A percentile compares a stretch with the other conserved stretches of the same genome.
Conservation (phyloP, 2,888 invertebrate species). For the Cistogaster globosa region DNA sequence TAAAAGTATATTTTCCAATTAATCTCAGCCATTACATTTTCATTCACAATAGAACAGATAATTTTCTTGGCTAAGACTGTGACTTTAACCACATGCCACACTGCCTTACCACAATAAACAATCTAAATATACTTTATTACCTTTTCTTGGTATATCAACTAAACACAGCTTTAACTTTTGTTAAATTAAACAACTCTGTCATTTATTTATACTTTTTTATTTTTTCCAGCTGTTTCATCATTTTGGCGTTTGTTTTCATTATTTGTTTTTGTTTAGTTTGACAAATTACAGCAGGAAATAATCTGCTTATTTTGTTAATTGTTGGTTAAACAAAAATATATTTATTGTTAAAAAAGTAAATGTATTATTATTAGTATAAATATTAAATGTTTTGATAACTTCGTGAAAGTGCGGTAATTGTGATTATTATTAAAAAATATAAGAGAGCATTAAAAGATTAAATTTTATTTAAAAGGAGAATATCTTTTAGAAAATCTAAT, state of each 20-base stretch:
- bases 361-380: neutral
- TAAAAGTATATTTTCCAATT: no score
- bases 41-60: neutral
- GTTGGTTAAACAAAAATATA: slow-evolving; percentile 20
- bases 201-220: neutral
- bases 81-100: neutral
- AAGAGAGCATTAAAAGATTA: no score
- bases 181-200: slow-evolving; percentile 19
- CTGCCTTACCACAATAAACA: neutral
- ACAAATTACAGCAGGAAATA: slow-evolving; percentile 21
- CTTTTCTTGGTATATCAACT: neutral
- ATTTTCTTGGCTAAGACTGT: neutral
- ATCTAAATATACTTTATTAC: neutral
- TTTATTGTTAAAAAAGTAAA: slow-evolving; percentile 10
- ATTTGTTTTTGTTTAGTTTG: slow-evolving; percentile 39
- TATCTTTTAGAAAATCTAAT: no score
- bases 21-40: neutral
- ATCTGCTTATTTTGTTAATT: slow-evolving; percentile 17
- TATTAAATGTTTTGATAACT: neutral
- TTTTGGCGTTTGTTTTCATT: slow-evolving; percentile 49
- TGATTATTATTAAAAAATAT: neutral
- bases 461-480: no score
- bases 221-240: slow-evolving; percentile 22
- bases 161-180: neutral
- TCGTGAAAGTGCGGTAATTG: neutral